Conservation (phyloP, 2,797 vertebrate genomes). For the Podarcis siculus region DNA sequence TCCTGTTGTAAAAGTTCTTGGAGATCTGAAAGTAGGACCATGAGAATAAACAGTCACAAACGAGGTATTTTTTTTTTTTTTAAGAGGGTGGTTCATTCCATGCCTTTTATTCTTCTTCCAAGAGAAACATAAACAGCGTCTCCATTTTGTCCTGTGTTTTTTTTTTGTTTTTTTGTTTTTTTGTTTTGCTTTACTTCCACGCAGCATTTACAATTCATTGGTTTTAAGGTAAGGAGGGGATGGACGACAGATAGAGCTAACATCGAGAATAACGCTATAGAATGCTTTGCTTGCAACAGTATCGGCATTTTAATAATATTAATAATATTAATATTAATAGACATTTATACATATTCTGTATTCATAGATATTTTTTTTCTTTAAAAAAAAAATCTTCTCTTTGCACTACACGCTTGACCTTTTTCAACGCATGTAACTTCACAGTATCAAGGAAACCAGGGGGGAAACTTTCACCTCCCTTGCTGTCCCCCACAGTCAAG, state of each 20-base stretch:
- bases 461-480: conserved; percentile 64
- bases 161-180: too few relatives aligned
- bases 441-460: conserved; percentile 82
- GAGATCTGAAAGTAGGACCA: conserved; percentile 79
- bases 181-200: conserved; percentile 59
- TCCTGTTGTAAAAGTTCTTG: conserved; percentile 84
- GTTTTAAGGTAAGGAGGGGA: conserved; percentile 81
- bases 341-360: conserved; percentile 86
- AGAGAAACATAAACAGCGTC: conserved; percentile 83
- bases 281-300: conserved; percentile 83
- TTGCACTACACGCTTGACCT: conserved; percentile 76
- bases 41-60: conserved; percentile 82
- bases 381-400: conserved; percentile 23
- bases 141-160: conserved; percentile 40
- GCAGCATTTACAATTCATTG: conserved; percentile 84
- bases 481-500: conserved; percentile 65
- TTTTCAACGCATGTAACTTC: conserved; percentile 81
- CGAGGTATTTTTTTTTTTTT: conserved; percentile 68
- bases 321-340: conserved; percentile 82
- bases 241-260: conserved; percentile 78
- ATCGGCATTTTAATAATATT: conserved; percentile 80
- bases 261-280: conserved; percentile 84
- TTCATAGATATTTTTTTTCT: conserved; percentile 72
- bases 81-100: conserved; percentile 77
- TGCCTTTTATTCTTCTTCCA: conserved; percentile 72